Percentiles rank a stretch among this genome's conserved stretches.
phyloP scores from a whole-genome alignment of 1,140 invertebrate genomes.

The Ostrea edulis region DNA sequence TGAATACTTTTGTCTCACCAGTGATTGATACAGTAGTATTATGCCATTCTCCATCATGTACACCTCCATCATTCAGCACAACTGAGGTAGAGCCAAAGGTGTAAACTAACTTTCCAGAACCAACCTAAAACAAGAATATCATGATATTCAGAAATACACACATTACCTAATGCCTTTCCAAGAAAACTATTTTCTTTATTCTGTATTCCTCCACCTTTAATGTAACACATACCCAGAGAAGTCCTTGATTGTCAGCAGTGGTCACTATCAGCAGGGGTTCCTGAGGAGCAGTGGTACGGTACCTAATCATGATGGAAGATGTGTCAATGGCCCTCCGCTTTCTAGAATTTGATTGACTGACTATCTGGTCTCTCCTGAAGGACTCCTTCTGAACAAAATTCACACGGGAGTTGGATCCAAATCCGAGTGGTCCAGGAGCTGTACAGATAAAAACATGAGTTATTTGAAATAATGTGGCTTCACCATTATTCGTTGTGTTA shows the following conservation, averaged over 20 bases:
- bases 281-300: constrained; percentile 88
- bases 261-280: constrained; percentile 85
- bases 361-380: constrained; percentile 88
- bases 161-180: not conserved
- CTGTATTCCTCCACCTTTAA: not conserved
- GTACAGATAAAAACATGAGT: constrained; percentile 57
- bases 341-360: not conserved
- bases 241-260: not conserved
- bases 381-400: constrained; percentile 91
- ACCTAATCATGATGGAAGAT: constrained; percentile 86
- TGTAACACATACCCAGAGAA: constrained; percentile 69
- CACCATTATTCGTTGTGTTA: no score
- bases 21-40: constrained; percentile 66
- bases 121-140: not conserved
- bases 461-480: no score
- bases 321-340: constrained; percentile 53
- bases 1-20: constrained; percentile 43
- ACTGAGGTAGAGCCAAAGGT: constrained; percentile 27
- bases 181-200: not conserved
- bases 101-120: not conserved
- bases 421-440: constrained; percentile 88
- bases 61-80: constrained; percentile 23
- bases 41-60: constrained; percentile 71
- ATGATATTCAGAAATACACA: not conserved
- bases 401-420: constrained; percentile 88